Conservation (phyloP, 2,113 vertebrate species). For the Pimephales promelas region DNA sequence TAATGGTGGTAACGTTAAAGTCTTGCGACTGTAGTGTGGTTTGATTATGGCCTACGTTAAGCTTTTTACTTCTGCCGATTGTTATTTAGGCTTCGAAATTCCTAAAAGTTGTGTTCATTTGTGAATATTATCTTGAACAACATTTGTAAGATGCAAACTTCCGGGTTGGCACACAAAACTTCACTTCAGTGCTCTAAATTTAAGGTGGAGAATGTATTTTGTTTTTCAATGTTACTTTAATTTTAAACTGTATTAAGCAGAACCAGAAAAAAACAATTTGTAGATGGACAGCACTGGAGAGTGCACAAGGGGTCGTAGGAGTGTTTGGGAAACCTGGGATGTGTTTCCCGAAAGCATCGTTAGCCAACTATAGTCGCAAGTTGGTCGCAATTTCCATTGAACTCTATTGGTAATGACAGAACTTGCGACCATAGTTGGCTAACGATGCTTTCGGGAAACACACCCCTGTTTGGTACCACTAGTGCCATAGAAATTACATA, state of each 20-base stretch:
- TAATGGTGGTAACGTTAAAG: background rate
- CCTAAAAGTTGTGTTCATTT: background rate
- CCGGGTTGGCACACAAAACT: background rate
- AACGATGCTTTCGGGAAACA: too few species aligned
- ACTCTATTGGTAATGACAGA: too few species aligned
- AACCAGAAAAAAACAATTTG: background rate
- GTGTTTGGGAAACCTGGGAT: background rate
- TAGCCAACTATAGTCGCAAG: too few species aligned
- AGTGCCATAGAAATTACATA: conserved; percentile 2
- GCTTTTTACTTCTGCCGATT: conserved; percentile 2
- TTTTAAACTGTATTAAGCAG: background rate
- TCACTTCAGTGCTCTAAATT: background rate
- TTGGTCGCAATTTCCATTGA: too few species aligned
- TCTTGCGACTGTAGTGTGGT: background rate
- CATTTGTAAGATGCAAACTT: background rate
- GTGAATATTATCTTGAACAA: background rate
- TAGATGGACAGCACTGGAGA: background rate
- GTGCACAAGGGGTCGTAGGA: background rate
- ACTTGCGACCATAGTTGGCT: too few species aligned
- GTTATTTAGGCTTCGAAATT: background rate
- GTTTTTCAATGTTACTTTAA: background rate
- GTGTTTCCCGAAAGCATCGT: too few species aligned
- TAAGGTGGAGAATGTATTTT: background rate
- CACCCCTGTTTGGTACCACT: background rate
- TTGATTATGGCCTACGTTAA: background rate